Conservation (phyloP, 2,797 vertebrate genomes). For the Kryptolebias ocellatus region DNA sequence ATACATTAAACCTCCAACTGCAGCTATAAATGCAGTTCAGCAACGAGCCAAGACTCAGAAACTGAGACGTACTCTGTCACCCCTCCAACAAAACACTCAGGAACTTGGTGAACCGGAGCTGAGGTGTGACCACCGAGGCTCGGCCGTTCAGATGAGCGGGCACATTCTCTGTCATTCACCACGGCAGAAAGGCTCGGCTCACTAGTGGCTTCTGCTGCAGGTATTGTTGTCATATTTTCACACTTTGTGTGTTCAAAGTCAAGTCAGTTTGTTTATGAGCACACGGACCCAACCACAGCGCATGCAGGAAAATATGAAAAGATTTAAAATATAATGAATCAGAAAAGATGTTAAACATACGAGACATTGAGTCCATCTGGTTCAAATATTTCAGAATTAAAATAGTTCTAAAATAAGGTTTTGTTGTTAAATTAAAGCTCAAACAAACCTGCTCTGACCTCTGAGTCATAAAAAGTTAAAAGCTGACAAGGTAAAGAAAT, state of each 20-base stretch:
- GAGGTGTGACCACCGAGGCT: conserved; percentile 61
- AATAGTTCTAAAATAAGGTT: too few relatives aligned
- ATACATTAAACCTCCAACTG: not conserved
- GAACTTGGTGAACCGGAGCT: conserved; percentile 76
- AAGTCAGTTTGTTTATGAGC: not conserved
- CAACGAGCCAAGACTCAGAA: not conserved
- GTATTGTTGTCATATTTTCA: conserved; percentile 62
- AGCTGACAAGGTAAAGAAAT: too few relatives aligned
- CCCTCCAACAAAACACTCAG: conserved; percentile 28
- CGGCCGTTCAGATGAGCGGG: conserved; percentile 74
- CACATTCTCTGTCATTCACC: conserved; percentile 81
- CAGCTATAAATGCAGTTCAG: not conserved
- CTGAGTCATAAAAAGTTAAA: not conserved
- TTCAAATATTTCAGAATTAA: not conserved
- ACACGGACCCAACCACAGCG: not conserved
- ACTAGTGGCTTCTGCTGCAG: conserved; percentile 66
- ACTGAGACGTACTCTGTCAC: conserved; percentile 15
- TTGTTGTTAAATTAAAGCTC: too few relatives aligned
- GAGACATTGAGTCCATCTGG: too few relatives aligned
- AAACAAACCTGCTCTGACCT: not conserved
- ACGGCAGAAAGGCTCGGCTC: conserved; percentile 57
- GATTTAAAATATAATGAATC: not conserved
- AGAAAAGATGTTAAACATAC: not conserved
- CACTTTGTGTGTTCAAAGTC: conserved; percentile 21
- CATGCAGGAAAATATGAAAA: not conserved